Evolutionary conservation across 2,888 invertebrate genomes (phyloP), one percentile per base, ranked within the genome.

Genomic region (Temnothorax unifasciatus): DNA sequence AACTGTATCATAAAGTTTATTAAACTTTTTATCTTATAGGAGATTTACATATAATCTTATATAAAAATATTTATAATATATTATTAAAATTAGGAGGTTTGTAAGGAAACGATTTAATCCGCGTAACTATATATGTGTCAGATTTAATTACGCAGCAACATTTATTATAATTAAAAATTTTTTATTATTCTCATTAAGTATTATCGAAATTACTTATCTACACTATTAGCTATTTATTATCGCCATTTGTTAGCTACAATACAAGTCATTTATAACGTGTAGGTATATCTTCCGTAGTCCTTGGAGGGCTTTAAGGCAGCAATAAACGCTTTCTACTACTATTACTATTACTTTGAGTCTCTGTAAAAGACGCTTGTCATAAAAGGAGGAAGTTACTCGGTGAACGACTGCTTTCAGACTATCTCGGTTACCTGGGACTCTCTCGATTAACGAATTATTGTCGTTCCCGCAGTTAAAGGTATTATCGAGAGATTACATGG

Each of bases 401-500:
- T n/a, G 21, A 57, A 71, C 47, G 44, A 71, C 13, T 25, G 47
- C 34, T 34, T 25, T 59, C 29, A 41, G 50, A 50, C 15, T n/a
- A 29, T 59, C 18, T 81, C 59, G 59, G 41, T 76, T 76, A 9
- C 29, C n/a, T n/a, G 38, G 11, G 34, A 54, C 47, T 47, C 47
- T 47, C 47, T 41, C 13, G 34, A 50, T 71, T 61, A 81, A 61
- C 71, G 77, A 44, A 54, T 59, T 52, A 83, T 88, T 83, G 87
- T 88, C 84, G 69, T 84, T 66, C 47, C n/a, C 38, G 18, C 57
- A 54, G 63, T 83, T 44, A 57, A 76, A 81, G 59, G 74, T 81
- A 86, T 87, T 76, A 68, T 79, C 75, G 86, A 71, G 9, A 59
- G 82, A 87, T 89, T 82, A 85, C 83, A 82, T 82, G 63, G 87